Conservation (phyloP, 2,797 vertebrate genomes). For the Coregonus suidteri region DNA sequence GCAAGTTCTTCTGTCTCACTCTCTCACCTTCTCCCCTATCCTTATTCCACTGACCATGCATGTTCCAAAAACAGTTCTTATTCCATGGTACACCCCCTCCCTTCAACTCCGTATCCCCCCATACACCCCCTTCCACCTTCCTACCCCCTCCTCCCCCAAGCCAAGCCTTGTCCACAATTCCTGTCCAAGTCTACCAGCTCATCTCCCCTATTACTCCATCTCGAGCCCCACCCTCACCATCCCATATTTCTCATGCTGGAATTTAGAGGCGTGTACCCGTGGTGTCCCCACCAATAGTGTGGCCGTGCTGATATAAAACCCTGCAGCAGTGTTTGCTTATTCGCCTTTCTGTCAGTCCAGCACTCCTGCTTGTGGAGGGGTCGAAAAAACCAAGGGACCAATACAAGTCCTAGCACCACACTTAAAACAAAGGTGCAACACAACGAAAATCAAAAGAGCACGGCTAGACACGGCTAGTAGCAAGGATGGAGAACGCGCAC, state of each 20-base stretch:
- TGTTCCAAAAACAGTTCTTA: slow-evolving; percentile 85
- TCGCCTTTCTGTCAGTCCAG: slow-evolving; percentile 83
- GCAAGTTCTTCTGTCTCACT: slow-evolving; percentile 68
- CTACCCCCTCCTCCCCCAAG: slow-evolving; percentile 55
- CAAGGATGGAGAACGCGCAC: slow-evolving; percentile 86
- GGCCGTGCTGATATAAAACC: slow-evolving; percentile 71
- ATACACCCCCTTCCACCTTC: slow-evolving; percentile 14
- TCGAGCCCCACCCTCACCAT: slow-evolving; percentile 45
- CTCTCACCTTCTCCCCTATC: slow-evolving; percentile 80
- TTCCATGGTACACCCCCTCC: slow-evolving; percentile 49
- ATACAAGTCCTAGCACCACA: slow-evolving; percentile 54
- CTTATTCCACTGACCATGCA: slow-evolving; percentile 87
- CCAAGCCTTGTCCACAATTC: slow-evolving; percentile 54
- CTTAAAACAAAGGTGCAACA: slow-evolving; percentile 64
- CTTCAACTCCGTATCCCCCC: background rate
- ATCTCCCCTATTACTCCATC: slow-evolving; percentile 66
- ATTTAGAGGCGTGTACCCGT: slow-evolving; percentile 65
- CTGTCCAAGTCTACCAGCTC: slow-evolving; percentile 67
- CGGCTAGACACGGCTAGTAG: slow-evolving; percentile 67
- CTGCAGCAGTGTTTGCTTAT: slow-evolving; percentile 56
- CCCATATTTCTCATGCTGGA: slow-evolving; percentile 59
- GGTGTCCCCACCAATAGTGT: slow-evolving; percentile 66
- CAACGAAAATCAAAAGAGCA: slow-evolving; percentile 55
- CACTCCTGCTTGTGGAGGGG: slow-evolving; percentile 74
- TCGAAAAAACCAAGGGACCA: slow-evolving; percentile 49